Evolutionary conservation across 23 tunicate genomes (phyloP).

Genomic region (Halocynthia aurantium): DNA sequence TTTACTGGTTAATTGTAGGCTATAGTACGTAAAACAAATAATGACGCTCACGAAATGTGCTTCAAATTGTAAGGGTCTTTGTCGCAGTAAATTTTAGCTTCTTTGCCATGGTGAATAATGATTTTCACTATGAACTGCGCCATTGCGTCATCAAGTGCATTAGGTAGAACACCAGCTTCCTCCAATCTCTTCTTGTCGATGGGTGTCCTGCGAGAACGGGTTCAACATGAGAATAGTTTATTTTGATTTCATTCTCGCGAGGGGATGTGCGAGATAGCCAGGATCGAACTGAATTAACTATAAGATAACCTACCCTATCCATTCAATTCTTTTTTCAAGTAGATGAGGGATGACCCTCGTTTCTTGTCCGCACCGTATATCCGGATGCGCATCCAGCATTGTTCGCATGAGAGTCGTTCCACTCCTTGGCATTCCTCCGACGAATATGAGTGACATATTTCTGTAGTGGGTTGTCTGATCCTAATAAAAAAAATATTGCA

Average conservation of each 20-base stretch:
- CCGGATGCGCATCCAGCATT: slow-evolving; percentile 31
- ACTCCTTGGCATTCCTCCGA: slow-evolving; percentile 41
- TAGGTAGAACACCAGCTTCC: slow-evolving; percentile 24
- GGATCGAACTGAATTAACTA: no score
- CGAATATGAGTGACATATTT: slow-evolving; percentile 2
- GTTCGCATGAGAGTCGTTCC: slow-evolving; percentile 43
- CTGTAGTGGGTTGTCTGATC: no score
- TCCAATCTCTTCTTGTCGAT: neutral
- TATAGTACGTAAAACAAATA: no score
- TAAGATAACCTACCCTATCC: no score
- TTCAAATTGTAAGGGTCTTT: slow-evolving; percentile 33
- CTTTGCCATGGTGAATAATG: slow-evolving; percentile 17
- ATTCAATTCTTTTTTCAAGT: no score
- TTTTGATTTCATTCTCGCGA: no score
- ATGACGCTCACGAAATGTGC: neutral
- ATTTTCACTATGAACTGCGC: slow-evolving; percentile 23
- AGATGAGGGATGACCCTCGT: slow-evolving; percentile 9
- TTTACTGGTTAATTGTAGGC: no score
- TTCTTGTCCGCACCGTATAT: slow-evolving; percentile 40
- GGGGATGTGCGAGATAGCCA: no score
- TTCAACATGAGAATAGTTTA: no score
- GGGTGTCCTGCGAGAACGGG: neutral
- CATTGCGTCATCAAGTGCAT: slow-evolving; percentile 16
- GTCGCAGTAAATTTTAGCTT: slow-evolving; percentile 25
- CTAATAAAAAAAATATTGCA: no score